Conservation (phyloP, 1,140 invertebrate genomes). For the Laupala kohalensis region DNA sequence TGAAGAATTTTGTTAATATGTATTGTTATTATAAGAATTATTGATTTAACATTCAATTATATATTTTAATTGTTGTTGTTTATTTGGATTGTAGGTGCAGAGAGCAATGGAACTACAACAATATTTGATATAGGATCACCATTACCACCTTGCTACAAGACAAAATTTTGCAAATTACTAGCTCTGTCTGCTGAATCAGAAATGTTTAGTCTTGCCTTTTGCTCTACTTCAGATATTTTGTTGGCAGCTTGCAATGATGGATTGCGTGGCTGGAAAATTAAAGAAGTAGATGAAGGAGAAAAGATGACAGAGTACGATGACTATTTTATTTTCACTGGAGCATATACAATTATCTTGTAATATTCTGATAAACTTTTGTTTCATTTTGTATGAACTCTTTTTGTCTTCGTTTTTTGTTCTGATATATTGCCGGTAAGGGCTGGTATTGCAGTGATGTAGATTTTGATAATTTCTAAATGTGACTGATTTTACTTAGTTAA, state of each 20-base stretch:
- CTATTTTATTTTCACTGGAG: not conserved
- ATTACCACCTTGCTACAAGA: slow-evolving; percentile 23
- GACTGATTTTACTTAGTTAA: too few species aligned
- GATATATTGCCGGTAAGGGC: too few species aligned
- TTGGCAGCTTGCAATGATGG: slow-evolving; percentile 17
- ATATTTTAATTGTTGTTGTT: too few species aligned
- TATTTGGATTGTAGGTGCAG: slow-evolving; percentile 27
- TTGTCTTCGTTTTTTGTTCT: too few species aligned
- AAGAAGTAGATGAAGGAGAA: not conserved
- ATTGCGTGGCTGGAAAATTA: slow-evolving; percentile 14
- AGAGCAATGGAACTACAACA: slow-evolving; percentile 28
- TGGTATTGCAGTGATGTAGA: too few species aligned
- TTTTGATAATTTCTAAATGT: too few species aligned
- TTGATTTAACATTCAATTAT: too few species aligned
- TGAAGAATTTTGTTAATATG: too few species aligned
- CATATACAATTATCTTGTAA: too few species aligned
- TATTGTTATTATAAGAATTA: too few species aligned
- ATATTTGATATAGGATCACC: slow-evolving; percentile 33
- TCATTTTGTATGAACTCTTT: too few species aligned
- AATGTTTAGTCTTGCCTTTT: slow-evolving; percentile 19
- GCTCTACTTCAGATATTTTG: slow-evolving; percentile 13
- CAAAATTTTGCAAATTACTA: slow-evolving; percentile 18
- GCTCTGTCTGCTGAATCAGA: slow-evolving; percentile 18
- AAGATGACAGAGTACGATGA: not conserved
- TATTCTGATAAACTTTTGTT: too few species aligned